These are phyloP conservation scores for Corydoras sp. DNA, from an alignment of 2,113 vertebrate species.

Conservation along the genomic window DNA sequence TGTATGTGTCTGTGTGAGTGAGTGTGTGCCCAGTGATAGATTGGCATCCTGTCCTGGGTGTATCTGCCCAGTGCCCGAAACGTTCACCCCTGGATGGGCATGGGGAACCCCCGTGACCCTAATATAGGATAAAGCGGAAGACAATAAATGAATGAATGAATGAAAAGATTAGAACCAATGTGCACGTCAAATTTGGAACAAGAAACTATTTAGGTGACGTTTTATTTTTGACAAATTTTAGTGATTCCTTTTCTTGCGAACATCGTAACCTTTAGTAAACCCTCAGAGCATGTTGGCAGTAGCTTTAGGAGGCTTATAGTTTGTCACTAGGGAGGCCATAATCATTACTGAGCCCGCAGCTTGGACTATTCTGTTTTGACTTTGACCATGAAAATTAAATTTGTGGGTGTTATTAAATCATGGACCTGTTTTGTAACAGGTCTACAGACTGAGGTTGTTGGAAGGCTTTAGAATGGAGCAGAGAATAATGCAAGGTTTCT, in stretches of 20 bases:
- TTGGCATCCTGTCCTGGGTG: no score
- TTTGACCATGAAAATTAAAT: conserved; percentile 23
- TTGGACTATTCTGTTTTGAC: conserved; percentile 10
- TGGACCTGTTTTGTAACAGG: conserved; percentile 7
- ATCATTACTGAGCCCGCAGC: conserved; percentile 5
- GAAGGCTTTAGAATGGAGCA: neutral
- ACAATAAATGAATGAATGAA: no score
- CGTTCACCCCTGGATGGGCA: no score
- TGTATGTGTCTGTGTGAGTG: no score
- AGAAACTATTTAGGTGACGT: no score
- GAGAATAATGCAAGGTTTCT: neutral
- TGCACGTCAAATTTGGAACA: no score
- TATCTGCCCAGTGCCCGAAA: no score
- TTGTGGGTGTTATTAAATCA: conserved; percentile 20
- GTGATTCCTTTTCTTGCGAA: neutral
- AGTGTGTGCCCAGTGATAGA: no score
- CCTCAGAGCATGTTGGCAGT: conserved; percentile 1
- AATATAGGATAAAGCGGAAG: no score
- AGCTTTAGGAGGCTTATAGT: neutral
- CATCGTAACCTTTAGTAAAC: neutral
- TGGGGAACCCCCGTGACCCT: no score
- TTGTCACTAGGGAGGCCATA: conserved; percentile 1
- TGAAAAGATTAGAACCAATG: no score
- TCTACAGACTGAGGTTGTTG: conserved; percentile 20
- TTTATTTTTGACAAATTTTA: no score